These are phyloP conservation scores for Crypturellus undulatus DNA, from an alignment of 2,113 vertebrate species.

Conservation along the genomic window DNA sequence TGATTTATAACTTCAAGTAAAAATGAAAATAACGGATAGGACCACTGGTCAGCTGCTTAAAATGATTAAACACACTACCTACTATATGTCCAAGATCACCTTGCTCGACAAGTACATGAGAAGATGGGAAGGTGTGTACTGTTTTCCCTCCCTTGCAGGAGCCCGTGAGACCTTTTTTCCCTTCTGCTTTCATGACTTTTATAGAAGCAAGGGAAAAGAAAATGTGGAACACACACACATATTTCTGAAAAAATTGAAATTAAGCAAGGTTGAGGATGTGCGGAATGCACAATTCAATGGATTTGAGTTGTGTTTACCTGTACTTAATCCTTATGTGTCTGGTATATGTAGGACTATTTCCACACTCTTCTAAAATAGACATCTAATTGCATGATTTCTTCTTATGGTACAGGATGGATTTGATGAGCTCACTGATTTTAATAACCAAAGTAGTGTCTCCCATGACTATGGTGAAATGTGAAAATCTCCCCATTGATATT, in stretches of 20 bases:
- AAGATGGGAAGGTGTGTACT: background rate
- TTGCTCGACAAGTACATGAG: background rate
- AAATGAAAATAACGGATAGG: background rate
- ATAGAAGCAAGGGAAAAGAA: background rate
- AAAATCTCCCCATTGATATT: background rate
- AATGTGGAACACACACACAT: background rate
- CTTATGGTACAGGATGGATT: background rate
- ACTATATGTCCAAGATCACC: fast-evolving
- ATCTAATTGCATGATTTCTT: background rate
- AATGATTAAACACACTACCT: background rate
- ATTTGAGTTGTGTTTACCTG: background rate
- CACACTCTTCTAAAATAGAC: background rate
- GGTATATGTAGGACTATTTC: background rate
- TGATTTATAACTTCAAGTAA: background rate
- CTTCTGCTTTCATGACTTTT: background rate
- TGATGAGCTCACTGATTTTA: background rate
- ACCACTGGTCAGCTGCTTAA: background rate
- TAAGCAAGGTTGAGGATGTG: background rate
- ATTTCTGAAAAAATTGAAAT: background rate
- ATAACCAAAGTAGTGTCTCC: background rate
- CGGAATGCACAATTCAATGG: background rate
- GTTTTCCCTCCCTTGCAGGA: background rate
- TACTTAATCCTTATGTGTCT: background rate
- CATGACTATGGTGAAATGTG: background rate
- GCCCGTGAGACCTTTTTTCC: background rate